Percentiles rank a stretch among this genome's conserved stretches.
Conservation (phyloP, 2,888 invertebrate genomes). For the Diabrotica balteata region DNA sequence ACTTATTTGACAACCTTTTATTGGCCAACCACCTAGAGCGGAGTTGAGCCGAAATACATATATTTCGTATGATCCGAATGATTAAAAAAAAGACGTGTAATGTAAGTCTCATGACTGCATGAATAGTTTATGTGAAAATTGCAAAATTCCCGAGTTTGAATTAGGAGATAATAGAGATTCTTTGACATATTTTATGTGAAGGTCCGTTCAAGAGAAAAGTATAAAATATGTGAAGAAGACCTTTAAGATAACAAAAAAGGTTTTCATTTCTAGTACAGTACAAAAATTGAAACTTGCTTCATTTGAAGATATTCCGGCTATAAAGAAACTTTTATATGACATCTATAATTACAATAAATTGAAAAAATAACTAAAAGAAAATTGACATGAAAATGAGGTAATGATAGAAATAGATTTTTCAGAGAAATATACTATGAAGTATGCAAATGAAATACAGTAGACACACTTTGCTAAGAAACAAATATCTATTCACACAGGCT, state of each 20-base stretch:
- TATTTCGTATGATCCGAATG: no score
- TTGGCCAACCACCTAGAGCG: no score
- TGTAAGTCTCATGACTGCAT: slow-evolving; percentile 16
- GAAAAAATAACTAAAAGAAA: slow-evolving; percentile 19
- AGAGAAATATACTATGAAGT: slow-evolving; percentile 18
- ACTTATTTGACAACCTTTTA: no score
- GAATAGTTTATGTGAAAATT: slow-evolving; percentile 15
- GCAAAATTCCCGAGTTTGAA: not conserved
- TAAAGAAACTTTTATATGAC: slow-evolving; percentile 22
- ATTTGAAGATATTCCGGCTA: slow-evolving; percentile 16
- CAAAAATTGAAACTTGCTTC: slow-evolving; percentile 8
- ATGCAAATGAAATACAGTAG: slow-evolving; percentile 10
- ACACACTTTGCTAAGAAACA: slow-evolving; percentile 17
- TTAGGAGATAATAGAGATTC: slow-evolving; percentile 5
- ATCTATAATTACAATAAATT: slow-evolving; percentile 11
- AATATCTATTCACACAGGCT: slow-evolving; percentile 9
- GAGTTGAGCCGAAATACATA: no score
- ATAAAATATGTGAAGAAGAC: slow-evolving; percentile 9
- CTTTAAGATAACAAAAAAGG: slow-evolving; percentile 16
- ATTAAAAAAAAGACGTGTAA: slow-evolving; percentile 9
- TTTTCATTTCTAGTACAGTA: slow-evolving; percentile 9
- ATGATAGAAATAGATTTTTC: slow-evolving; percentile 23
- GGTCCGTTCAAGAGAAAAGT: slow-evolving; percentile 1
- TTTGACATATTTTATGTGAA: slow-evolving; percentile 13
- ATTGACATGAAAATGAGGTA: slow-evolving; percentile 5